Evolutionary conservation across 2,888 invertebrate genomes (phyloP).

Genomic region (Trichacis sp.): DNA sequence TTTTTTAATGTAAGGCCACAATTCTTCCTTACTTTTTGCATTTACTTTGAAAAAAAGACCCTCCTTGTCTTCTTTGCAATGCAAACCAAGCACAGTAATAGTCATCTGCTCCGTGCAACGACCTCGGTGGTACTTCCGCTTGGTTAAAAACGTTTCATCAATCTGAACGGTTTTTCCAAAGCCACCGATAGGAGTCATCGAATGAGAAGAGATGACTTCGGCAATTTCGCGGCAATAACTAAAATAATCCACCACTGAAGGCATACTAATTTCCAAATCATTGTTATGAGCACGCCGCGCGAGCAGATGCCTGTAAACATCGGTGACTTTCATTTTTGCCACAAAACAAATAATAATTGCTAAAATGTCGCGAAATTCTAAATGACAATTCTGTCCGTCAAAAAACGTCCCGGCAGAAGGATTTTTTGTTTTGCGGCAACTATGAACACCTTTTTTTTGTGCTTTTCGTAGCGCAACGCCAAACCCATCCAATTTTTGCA

Average conservation of each 20-base stretch:
- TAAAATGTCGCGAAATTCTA: not conserved
- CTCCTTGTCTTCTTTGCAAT: not conserved
- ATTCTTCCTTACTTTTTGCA: slow-evolving; percentile 21
- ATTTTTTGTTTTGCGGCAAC: not conserved
- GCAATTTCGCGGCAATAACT: slow-evolving; percentile 1
- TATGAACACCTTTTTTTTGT: not conserved
- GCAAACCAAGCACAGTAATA: not conserved
- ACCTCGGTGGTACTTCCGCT: slow-evolving; percentile 28
- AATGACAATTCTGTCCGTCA: not conserved
- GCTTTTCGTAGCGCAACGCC: not conserved
- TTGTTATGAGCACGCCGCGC: not conserved
- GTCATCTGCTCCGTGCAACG: slow-evolving; percentile 19
- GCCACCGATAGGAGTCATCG: slow-evolving; percentile 12
- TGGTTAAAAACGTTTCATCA: slow-evolving; percentile 37
- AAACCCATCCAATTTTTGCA: not conserved
- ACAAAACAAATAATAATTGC: not conserved
- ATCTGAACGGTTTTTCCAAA: slow-evolving; percentile 31
- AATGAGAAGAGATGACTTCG: not conserved
- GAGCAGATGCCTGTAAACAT: not conserved
- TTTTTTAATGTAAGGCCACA: slow-evolving; percentile 21
- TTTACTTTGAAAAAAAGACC: slow-evolving; percentile 8
- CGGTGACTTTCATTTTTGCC: not conserved
- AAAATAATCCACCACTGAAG: not conserved
- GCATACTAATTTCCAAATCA: not conserved
- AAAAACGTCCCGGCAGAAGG: not conserved